Evolutionary conservation across 2,888 invertebrate genomes (phyloP).

Genomic region (Tetranychus piercei): DNA sequence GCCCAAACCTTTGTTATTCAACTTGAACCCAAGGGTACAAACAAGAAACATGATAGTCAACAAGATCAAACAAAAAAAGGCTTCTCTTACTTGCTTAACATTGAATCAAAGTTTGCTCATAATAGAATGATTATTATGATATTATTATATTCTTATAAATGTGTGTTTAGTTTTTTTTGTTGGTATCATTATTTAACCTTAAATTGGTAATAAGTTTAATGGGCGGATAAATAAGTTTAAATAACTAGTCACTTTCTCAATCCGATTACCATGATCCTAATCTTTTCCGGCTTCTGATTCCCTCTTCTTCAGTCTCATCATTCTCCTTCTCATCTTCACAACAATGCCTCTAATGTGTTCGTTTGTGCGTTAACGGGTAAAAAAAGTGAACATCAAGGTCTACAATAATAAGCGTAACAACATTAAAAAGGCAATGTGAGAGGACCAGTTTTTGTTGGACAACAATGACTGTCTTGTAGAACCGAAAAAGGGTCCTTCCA

Average conservation of each 20-base stretch:
- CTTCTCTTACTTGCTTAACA: no score
- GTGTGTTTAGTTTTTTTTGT: no score
- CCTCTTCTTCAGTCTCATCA: not conserved
- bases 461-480: no score
- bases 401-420: not conserved
- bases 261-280: not conserved
- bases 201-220: not conserved
- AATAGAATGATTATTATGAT: no score
- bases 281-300: not conserved
- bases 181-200: not conserved
- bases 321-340: not conserved
- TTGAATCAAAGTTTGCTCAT: no score
- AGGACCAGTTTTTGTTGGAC: no score
- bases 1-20: not conserved
- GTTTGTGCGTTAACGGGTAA: not conserved
- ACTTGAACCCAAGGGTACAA: not conserved
- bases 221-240: not conserved
- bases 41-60: not conserved
- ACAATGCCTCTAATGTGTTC: not conserved
- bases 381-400: not conserved
- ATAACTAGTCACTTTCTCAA: not conserved
- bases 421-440: not conserved
- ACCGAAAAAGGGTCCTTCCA: no score
- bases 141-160: no score
- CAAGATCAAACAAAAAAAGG: not conserved